A percentile compares a stretch with the other conserved stretches of the same genome.
Conservation (phyloP, 2,797 vertebrate genomes). For the Eulemur rubriventer region DNA sequence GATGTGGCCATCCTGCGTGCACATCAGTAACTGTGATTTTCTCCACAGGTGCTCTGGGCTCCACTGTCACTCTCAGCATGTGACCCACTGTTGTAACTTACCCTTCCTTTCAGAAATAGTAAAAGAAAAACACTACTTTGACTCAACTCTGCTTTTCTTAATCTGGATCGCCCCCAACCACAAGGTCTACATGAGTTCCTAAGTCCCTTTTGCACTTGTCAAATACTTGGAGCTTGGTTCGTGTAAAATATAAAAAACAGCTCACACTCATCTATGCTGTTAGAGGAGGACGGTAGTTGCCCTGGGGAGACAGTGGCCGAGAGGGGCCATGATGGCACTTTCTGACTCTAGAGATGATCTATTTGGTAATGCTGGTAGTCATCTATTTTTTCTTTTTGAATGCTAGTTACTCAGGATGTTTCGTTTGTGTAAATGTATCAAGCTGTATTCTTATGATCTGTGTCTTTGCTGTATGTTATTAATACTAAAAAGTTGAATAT, state of each 20-base stretch:
- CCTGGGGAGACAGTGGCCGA: background rate
- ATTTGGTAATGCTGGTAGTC: background rate
- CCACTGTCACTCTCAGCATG: background rate
- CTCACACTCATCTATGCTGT: background rate
- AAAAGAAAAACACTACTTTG: background rate
- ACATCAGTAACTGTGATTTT: background rate
- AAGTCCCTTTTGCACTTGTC: background rate
- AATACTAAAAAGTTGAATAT: slow-evolving; percentile 19
- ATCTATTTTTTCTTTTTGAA: background rate
- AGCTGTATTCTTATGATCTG: background rate
- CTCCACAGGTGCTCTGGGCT: background rate
- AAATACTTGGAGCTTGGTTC: slow-evolving; percentile 1
- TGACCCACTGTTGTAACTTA: background rate
- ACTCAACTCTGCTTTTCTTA: background rate
- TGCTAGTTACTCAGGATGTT: background rate
- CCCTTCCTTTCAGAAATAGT: background rate
- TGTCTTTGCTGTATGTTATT: background rate
- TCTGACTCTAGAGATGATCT: background rate
- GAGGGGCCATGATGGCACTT: background rate
- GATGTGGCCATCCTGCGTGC: background rate
- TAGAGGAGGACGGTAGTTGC: background rate
- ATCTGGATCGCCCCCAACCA: background rate
- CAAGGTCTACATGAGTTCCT: background rate
- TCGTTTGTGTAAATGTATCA: background rate
- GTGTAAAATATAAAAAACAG: background rate